Conservation (phyloP, 2,113 vertebrate species). For the Galbula dea region DNA sequence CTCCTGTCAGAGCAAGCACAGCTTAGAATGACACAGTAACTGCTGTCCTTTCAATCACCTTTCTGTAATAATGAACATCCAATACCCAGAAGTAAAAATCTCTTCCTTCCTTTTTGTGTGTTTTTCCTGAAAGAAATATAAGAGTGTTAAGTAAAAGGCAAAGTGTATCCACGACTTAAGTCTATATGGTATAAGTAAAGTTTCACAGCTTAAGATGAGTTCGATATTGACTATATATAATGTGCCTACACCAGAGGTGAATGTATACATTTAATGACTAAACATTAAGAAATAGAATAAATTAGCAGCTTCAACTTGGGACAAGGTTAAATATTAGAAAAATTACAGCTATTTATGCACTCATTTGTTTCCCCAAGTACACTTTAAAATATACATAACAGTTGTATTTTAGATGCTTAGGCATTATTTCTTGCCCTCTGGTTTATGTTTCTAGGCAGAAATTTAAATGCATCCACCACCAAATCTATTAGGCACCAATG, state of each 20-base stretch:
- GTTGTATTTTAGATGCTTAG: neutral
- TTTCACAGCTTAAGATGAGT: neutral
- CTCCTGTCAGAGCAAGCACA: no score
- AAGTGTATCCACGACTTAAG: neutral
- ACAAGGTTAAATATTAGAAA: neutral
- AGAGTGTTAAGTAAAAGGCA: neutral
- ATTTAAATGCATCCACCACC: neutral
- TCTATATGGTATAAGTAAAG: neutral
- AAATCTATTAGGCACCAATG: neutral
- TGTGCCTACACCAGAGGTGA: neutral
- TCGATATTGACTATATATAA: neutral
- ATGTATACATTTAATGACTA: neutral
- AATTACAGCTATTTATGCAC: neutral
- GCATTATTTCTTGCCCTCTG: neutral
- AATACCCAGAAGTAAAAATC: neutral
- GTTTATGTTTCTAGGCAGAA: neutral
- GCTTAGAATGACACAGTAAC: no score
- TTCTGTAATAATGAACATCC: neutral
- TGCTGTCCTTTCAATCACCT: no score
- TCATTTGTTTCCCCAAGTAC: neutral
- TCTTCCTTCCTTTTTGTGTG: neutral
- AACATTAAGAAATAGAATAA: neutral
- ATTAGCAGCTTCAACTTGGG: neutral
- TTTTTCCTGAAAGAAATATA: neutral
- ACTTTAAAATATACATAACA: neutral